Evolutionary conservation across 2,888 invertebrate species (phyloP), one percentile per base, ranked within the genome.

Genomic region (Campoletis raptor): DNA sequence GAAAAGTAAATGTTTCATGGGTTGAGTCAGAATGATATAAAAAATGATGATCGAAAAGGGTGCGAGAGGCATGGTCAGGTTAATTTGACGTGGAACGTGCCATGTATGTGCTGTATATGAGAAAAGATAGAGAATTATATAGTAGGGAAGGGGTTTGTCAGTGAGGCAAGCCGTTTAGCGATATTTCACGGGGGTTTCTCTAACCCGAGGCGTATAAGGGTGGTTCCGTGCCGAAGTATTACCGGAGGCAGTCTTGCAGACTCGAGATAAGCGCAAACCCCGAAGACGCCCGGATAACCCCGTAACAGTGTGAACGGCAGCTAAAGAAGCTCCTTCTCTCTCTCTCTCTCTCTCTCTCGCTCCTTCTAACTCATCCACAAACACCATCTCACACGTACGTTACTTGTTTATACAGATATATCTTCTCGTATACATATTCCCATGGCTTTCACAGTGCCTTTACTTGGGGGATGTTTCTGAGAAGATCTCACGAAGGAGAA

Each of bases 241-340:
- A 94, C 93, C 90, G 92, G 91, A 93, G 92, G 91, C 94, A 94
- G 93, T 94, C 94, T 94, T 94, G 94, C 94, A 94, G 93, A 94
- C 90, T 92, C 88, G 90, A 93, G 94, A 94, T 94, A 94, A 94
- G 94, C 89, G 88, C 89, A 90, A 90, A 69, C 73, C 83, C 73
- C 73, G 81, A 81, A 70, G 61, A 84, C 74, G 36, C 74, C 88
- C 89, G 89, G 89, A 89, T 91, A 87, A 90, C 89, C 85, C 88
- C 83, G 88, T 88, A 88, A 89, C 90, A 90, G 90, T 90, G 92
- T 90, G 92, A 92, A 91, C 91, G 91, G 88, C 85, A 90, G 90
- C 90, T 92, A 91, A 92, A 92, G 88, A 89, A 83, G 48, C 89
- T 48, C 73, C 54, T 74, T 77, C 81, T 67, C 37, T 45, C 74